Conservation (phyloP, 2,797 vertebrate genomes). For the Poeciliopsis presidionis region DNA sequence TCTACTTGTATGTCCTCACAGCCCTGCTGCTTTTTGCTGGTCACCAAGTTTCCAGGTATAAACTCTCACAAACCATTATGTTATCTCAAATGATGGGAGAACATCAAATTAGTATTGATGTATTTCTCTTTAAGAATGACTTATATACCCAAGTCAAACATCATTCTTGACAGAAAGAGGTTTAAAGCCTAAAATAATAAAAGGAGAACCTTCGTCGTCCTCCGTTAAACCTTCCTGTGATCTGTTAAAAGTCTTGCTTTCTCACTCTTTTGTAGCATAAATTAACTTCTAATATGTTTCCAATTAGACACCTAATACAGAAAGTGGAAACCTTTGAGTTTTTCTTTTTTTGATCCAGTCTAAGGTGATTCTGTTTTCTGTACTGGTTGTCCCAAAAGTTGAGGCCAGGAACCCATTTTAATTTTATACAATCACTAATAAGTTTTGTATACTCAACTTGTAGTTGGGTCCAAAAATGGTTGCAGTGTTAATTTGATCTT, state of each 20-base stretch:
- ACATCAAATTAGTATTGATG: neutral
- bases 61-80: neutral
- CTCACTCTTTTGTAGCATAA: neutral
- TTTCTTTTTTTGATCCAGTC: neutral
- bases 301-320: neutral
- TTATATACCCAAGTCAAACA: neutral
- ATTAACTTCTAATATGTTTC: neutral
- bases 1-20: constrained; percentile 95
- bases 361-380: too few relatives aligned
- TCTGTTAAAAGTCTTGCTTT: neutral
- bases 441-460: neutral
- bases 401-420: too few relatives aligned
- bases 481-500: neutral
- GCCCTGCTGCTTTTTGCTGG: constrained; percentile 95
- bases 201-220: neutral
- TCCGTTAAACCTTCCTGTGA: neutral
- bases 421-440: neutral
- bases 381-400: too few relatives aligned
- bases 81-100: neutral
- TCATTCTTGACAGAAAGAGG: neutral
- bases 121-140: neutral
- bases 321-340: neutral
- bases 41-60: constrained; percentile 96
- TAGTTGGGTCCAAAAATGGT: neutral
- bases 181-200: neutral